These are phyloP conservation scores for Leucoraja erinaceus DNA, from an alignment of 2,113 vertebrate species.

Conservation along the genomic window DNA sequence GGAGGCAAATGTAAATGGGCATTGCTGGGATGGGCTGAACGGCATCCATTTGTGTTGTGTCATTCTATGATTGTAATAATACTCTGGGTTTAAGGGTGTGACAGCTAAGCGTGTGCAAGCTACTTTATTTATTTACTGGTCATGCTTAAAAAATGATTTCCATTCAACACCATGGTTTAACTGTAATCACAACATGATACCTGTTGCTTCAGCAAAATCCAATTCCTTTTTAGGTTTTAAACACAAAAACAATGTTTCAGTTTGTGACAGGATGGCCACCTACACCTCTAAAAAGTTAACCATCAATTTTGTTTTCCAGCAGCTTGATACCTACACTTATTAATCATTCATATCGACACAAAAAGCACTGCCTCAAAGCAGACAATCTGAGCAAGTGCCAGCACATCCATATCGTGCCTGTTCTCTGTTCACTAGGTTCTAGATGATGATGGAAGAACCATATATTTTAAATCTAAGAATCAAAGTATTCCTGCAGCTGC, in stretches of 20 bases:
- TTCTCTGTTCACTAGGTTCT: neutral
- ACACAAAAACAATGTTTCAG: neutral
- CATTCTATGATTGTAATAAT: neutral
- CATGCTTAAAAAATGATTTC: too few relatives aligned
- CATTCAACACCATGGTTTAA: neutral
- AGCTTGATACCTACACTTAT: too few relatives aligned
- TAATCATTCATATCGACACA: too few relatives aligned
- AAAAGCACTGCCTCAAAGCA: too few relatives aligned
- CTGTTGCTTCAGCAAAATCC: neutral
- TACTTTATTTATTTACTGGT: neutral
- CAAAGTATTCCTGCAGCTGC: neutral
- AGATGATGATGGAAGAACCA: neutral
- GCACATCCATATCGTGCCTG: neutral
- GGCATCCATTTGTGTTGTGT: too few relatives aligned
- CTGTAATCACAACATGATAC: neutral
- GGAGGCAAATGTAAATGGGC: neutral
- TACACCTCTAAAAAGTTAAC: too few relatives aligned
- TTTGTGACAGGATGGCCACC: too few relatives aligned
- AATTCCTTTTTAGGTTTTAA: neutral
- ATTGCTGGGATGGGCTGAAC: neutral
- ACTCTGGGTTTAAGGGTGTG: neutral
- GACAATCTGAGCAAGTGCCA: too few relatives aligned
- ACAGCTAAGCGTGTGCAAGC: neutral
- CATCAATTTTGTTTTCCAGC: too few relatives aligned
- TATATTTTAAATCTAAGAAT: neutral